Conservation (phyloP, 2,888 invertebrate species). For the Melinaea marsaeus region DNA sequence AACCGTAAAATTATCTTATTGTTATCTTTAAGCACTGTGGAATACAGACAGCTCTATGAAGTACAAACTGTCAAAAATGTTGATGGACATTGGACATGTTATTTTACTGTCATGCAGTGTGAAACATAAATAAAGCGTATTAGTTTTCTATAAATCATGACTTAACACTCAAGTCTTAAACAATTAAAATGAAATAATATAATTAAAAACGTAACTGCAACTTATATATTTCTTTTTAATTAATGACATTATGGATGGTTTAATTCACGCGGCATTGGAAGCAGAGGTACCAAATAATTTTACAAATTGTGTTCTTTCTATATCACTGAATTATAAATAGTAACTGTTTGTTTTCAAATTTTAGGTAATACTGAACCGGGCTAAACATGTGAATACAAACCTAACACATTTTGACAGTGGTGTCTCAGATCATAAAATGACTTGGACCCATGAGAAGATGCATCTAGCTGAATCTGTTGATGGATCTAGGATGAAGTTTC, state of each 20-base stretch:
- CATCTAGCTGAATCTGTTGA: conserved; percentile 72
- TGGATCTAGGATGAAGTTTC: conserved; percentile 71
- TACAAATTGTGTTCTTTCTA: conserved; percentile 42
- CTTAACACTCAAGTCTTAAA: conserved; percentile 71
- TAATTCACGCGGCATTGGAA: conserved; percentile 78
- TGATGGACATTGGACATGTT: conserved; percentile 75
- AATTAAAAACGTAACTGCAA: conserved; percentile 62
- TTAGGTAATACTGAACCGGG: conserved; percentile 71
- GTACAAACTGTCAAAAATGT: conserved; percentile 62
- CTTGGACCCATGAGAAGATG: conserved; percentile 75
- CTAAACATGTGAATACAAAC: conserved; percentile 73
- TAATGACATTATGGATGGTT: conserved; percentile 78
- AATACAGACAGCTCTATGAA: conserved; percentile 37
- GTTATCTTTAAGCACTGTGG: conserved; percentile 23
- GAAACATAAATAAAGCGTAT: conserved; percentile 77
- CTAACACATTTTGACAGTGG: conserved; percentile 69
- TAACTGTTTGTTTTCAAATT: conserved; percentile 39
- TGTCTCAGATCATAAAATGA: conserved; percentile 74
- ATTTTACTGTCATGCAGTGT: conserved; percentile 76
- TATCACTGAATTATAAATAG: conserved; percentile 31
- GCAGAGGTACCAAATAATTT: conserved; percentile 68
- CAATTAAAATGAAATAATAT: conserved; percentile 68
- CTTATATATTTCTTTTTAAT: conserved; percentile 68
- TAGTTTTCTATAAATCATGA: conserved; percentile 75
- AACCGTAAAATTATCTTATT: conserved; percentile 1